phyloP scores from a whole-genome alignment of 2,113 vertebrate genomes.

The Hepsetus odoe region DNA sequence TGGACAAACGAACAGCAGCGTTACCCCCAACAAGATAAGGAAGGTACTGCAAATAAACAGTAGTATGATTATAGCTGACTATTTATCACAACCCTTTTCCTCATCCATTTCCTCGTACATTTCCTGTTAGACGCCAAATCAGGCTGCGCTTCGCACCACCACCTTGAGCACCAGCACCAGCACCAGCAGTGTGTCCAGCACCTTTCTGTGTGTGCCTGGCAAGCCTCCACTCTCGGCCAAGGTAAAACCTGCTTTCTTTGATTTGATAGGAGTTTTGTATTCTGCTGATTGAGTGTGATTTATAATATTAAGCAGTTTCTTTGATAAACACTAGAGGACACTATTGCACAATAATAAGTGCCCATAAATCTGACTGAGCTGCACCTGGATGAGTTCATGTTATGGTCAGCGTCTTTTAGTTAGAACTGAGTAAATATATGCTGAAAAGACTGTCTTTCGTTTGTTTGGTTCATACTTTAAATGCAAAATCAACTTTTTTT shows the following conservation, averaged over 20 bases:
- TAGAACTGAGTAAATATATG: background rate
- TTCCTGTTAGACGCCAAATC: conserved; percentile 45
- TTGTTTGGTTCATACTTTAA: background rate
- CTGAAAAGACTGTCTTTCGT: background rate
- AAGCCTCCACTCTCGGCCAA: conserved; percentile 57
- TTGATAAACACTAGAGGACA: conserved; percentile 31
- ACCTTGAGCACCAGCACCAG: conserved; percentile 20
- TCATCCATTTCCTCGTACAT: background rate
- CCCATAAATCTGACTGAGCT: background rate
- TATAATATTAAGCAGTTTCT: background rate
- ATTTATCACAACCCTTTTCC: background rate
- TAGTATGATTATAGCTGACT: background rate
- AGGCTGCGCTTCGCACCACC: conserved; percentile 41
- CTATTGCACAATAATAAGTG: conserved; percentile 1
- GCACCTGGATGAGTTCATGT: background rate
- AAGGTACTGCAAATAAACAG: conserved; percentile 49
- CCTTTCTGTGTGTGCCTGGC: conserved; percentile 55
- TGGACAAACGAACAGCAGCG: conserved; percentile 5
- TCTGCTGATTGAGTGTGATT: background rate
- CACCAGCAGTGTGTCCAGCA: conserved; percentile 41
- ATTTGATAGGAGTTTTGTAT: background rate
- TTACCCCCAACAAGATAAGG: conserved; percentile 58
- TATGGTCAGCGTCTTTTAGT: background rate
- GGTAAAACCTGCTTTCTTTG: conserved; percentile 33
- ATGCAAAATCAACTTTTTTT: no score